Evolutionary conservation across 2,113 vertebrate species (phyloP).

Genomic region (Tachysurus vachellii): DNA sequence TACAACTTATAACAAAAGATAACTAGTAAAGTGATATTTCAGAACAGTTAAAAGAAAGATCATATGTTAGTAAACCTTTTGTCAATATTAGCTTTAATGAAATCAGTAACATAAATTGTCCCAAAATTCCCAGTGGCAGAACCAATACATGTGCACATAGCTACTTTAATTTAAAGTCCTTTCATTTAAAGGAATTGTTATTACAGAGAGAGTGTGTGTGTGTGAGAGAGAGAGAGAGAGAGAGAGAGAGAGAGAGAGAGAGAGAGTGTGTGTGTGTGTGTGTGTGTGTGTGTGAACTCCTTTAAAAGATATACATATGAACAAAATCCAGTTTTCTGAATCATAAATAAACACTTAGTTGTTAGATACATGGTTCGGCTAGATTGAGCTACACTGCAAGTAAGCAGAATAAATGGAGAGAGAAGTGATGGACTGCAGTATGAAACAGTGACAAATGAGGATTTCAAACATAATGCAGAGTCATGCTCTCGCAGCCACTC

Average conservation of each 20-base stretch:
- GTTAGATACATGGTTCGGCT: background rate
- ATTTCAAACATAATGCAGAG: background rate
- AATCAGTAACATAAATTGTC: background rate
- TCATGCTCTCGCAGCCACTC: background rate
- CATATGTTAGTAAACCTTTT: too few relatives aligned
- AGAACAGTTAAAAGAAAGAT: too few relatives aligned
- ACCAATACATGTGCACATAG: background rate
- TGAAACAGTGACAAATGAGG: constrained; percentile 9
- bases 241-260: too few relatives aligned
- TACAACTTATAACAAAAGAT: too few relatives aligned
- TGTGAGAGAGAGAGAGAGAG: too few relatives aligned
- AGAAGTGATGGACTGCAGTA: background rate
- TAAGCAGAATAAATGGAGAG: background rate
- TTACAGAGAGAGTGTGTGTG: too few relatives aligned
- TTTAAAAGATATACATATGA: background rate
- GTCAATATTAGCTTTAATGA: too few relatives aligned
- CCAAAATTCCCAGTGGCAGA: background rate
- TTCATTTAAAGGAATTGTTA: too few relatives aligned
- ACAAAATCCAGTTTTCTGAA: background rate
- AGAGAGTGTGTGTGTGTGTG: too few relatives aligned
- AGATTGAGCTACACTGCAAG: background rate
- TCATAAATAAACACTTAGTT: background rate
- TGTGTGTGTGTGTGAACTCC: too few relatives aligned
- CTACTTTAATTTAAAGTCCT: background rate
- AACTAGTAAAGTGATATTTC: too few relatives aligned